A percentile compares a stretch with the other conserved stretches of the same genome.
Evolutionary conservation across 2,797 vertebrate species (phyloP).

Genomic region (Merluccius polli): DNA sequence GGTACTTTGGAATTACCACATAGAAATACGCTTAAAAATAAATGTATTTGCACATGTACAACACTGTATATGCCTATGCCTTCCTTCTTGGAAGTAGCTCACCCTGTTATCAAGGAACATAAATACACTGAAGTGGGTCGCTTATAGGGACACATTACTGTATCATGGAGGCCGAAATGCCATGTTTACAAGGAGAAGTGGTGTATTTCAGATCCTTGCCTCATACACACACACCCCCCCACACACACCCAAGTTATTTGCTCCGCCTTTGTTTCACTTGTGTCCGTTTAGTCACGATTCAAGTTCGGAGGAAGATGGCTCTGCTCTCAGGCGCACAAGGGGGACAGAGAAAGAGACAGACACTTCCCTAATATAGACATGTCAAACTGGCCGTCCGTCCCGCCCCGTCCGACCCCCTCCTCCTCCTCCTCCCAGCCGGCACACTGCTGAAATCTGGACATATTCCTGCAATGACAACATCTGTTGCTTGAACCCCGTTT

Average conservation of each 20-base stretch:
- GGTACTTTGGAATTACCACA: background rate
- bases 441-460: conserved; percentile 36
- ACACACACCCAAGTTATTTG: background rate
- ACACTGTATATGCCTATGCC: too few species aligned
- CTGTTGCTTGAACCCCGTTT: background rate
- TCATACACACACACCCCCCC: too few species aligned
- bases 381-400: conserved; percentile 65
- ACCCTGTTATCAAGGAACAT: background rate
- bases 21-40: background rate
- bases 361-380: conserved; percentile 82
- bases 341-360: conserved; percentile 55
- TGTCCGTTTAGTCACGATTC: background rate
- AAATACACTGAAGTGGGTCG: background rate
- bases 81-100: background rate
- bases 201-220: background rate
- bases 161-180: background rate
- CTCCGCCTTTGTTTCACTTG: background rate
- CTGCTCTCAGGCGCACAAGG: conserved; percentile 31
- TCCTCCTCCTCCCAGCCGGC: conserved; percentile 21
- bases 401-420: conserved; percentile 38
- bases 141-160: background rate
- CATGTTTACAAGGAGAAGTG: too few species aligned
- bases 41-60: background rate
- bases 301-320: background rate
- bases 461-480: conserved; percentile 36